These are phyloP conservation scores for Belgica antarctica DNA, from an alignment of 2,888 invertebrate species.

Conservation along the genomic window DNA sequence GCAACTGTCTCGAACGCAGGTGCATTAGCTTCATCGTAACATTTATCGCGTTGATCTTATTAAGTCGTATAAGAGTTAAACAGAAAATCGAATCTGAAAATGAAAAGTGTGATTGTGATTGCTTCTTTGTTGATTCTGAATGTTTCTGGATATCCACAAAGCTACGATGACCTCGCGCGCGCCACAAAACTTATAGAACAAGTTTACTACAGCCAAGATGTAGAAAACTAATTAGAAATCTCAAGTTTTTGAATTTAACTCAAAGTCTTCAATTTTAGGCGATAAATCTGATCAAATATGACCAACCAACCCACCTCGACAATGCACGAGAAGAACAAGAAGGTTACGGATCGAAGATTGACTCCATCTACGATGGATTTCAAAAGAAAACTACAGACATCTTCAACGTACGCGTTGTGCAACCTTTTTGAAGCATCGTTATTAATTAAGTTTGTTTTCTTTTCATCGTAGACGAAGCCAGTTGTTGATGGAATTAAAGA, in stretches of 20 bases:
- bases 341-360: slow-evolving; percentile 51
- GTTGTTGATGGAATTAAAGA: slow-evolving; percentile 73
- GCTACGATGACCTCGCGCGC: not conserved
- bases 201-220: slow-evolving; percentile 20
- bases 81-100: not conserved
- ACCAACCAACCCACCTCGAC: slow-evolving; percentile 3
- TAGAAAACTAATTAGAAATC: no score
- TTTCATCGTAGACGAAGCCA: slow-evolving; percentile 62
- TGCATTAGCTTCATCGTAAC: not conserved
- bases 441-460: slow-evolving; percentile 6
- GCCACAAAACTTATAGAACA: slow-evolving; percentile 10
- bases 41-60: not conserved
- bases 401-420: slow-evolving; percentile 49
- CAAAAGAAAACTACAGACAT: slow-evolving; percentile 51
- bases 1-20: not conserved
- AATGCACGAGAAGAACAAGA: slow-evolving; percentile 49
- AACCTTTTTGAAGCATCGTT: slow-evolving; percentile 9
- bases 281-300: slow-evolving; percentile 5
- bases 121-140: not conserved
- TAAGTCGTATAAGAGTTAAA: no score
- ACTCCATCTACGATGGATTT: slow-evolving; percentile 51
- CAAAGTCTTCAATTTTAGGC: slow-evolving; percentile 17
- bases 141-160: no score
- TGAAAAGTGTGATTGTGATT: no score
- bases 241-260: not conserved